Base-by-base conservation (phyloP, 2,888 invertebrate species). In the Apodemia hepburni region DNA sequence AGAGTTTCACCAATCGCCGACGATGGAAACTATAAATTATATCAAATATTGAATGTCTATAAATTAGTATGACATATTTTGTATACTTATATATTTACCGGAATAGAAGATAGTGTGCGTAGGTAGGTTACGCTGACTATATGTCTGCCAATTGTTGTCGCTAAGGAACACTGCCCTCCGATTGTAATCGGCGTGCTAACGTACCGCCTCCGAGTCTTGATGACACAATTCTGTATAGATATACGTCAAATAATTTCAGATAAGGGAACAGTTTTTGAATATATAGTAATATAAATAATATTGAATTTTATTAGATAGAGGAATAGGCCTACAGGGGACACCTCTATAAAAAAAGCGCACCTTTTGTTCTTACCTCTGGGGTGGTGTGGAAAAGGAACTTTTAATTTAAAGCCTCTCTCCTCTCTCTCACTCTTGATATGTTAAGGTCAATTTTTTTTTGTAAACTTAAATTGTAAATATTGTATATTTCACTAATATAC, bases 291-390 rank as follows among this genome's bases (percentile, higher is more conserved):
- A 51, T 60, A 11, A 12, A 33, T 29, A 45, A 27, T 38, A 15
- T 47, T 49, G 60, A 29, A 35, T 27, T 61, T 54, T 58, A 62
- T 63, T 62, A 64, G 42, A 62, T 61, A 84, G 89, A 90, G 90
- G 90, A 90, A 62, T 90, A 90, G 84, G 90, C 90, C 90, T 90
- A 83, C 66, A 72, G 90, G 90, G 90, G 89, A 90, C 47, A 90
- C 90, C 90, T 90, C 90, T 88, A 71, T 82, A 90, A 89, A 89
- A 90, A 90, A 90, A 89, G 73, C 89, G 88, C 87, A 80, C 89
- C 85, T 75, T 51, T 47, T 80, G 85, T 85, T 87, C 86, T 84
- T 88, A 88, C 90, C 87, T 84, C 88, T 62, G 60, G 68, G 89
- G 90, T 90, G 88, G 89, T 88, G 90, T 85, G 90, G 90, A 89